A percentile compares a stretch with the other conserved stretches of the same genome.
These are phyloP conservation scores for Aplochiton taeniatus DNA, from an alignment of 2,797 vertebrate genomes.

Conservation along the genomic window DNA sequence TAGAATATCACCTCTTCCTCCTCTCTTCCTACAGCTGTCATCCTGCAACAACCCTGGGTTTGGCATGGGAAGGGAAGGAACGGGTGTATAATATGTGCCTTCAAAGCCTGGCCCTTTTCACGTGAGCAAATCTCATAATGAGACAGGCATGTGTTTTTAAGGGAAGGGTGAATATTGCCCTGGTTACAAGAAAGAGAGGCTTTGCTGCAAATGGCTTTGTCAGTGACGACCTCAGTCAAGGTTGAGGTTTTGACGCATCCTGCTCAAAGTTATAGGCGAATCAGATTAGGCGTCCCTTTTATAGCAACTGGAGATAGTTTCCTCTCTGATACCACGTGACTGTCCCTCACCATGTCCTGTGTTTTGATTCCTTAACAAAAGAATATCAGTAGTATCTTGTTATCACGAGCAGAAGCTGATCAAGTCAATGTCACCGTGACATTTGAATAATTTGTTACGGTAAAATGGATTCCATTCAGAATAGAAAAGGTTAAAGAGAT, in stretches of 20 bases:
- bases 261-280: constrained; percentile 48
- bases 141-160: constrained; percentile 29
- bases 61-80: constrained; percentile 22
- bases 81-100: constrained; percentile 45
- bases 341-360: background rate
- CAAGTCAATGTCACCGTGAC: background rate
- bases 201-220: constrained; percentile 45
- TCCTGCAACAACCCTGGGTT: constrained; percentile 68
- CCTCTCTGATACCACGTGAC: constrained; percentile 18
- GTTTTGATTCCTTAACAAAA: background rate
- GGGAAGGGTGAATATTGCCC: constrained; percentile 27
- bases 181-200: constrained; percentile 13
- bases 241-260: constrained; percentile 36
- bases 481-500: constrained; percentile 20
- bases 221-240: constrained; percentile 42
- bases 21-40: constrained; percentile 73
- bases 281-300: constrained; percentile 30
- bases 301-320: constrained; percentile 33
- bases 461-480: background rate
- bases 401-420: no score
- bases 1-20: constrained; percentile 72
- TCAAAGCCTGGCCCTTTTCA: constrained; percentile 46
- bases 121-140: constrained; percentile 43
- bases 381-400: background rate
- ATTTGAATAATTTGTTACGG: no score